phyloP scores from a whole-genome alignment of 2,797 vertebrate genomes.

The Danio kyathit region DNA sequence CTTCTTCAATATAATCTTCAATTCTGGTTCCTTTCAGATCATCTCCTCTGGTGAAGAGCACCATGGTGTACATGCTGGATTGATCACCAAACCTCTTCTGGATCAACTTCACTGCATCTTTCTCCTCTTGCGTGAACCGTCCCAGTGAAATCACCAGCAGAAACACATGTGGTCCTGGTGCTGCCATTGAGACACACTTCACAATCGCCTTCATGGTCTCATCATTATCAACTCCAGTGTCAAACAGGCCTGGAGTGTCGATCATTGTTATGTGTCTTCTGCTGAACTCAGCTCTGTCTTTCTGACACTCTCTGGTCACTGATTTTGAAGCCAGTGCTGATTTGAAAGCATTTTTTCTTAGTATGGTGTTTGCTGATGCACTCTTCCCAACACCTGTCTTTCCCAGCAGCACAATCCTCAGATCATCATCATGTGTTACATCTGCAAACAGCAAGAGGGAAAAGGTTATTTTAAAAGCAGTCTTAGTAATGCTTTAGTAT shows the following conservation, averaged over 20 bases:
- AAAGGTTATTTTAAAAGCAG: too few species aligned
- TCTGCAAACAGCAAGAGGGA: too few species aligned
- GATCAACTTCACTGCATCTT: background rate
- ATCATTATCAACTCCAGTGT: background rate
- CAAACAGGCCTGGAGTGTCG: conserved; percentile 50
- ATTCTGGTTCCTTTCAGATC: background rate
- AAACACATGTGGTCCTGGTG: background rate
- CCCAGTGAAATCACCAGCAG: background rate
- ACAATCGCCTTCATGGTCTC: background rate
- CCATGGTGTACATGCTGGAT: background rate
- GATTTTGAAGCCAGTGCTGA: accelerated
- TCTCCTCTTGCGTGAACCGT: background rate
- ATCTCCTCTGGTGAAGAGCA: background rate
- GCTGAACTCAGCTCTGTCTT: background rate
- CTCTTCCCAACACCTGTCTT: conserved; percentile 69
- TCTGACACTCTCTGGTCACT: conserved; percentile 25
- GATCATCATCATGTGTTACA: background rate
- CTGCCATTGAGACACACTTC: background rate
- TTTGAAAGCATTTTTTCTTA: background rate
- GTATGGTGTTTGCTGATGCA: conserved; percentile 41
- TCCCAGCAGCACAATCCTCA: conserved; percentile 65
- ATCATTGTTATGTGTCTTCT: conserved; percentile 17
- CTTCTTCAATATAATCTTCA: background rate
- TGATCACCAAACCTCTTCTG: background rate
- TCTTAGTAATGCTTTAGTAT: too few species aligned